A percentile compares a stretch with the other conserved stretches of the same genome.
Conservation (phyloP, 1,140 invertebrate species). For the Portunus trituberculatus region DNA sequence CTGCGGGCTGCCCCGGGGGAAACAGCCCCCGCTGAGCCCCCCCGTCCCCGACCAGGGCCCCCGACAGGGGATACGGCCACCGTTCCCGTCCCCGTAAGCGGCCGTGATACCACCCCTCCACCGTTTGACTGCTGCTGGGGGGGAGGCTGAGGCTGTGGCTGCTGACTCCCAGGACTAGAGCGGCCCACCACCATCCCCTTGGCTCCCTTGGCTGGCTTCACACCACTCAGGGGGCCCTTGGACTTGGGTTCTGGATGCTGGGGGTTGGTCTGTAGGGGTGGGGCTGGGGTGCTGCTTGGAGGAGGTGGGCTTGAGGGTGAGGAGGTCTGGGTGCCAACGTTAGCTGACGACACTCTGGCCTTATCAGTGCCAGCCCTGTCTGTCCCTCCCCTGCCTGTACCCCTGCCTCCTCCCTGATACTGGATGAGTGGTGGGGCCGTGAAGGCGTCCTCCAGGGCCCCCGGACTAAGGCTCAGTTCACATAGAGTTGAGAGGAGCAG, state of each 20-base stretch:
- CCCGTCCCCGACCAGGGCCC: conserved; percentile 67
- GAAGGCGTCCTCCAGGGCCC: conserved; percentile 52
- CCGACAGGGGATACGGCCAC: conserved; percentile 71
- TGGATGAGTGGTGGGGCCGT: neutral
- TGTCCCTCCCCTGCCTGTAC: neutral
- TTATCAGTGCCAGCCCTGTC: conserved; percentile 51
- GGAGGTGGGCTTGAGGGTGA: conserved; percentile 39
- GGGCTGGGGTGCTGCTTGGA: conserved; percentile 44
- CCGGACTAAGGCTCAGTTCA: conserved; percentile 59
- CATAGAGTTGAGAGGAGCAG: conserved; percentile 65
- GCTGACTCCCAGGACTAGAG: conserved; percentile 72
- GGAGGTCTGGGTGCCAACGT: conserved; percentile 65
- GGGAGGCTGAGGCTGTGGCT: conserved; percentile 61
- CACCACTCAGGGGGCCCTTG: conserved; percentile 65
- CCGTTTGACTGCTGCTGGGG: conserved; percentile 74
- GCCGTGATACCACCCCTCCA: conserved; percentile 74
- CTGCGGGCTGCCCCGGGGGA: conserved; percentile 79
- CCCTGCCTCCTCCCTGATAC: neutral
- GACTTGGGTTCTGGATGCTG: conserved; percentile 59
- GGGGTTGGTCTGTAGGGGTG: conserved; percentile 42
- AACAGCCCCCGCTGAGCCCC: conserved; percentile 66
- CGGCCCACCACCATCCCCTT: conserved; percentile 70
- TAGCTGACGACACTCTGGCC: conserved; percentile 54
- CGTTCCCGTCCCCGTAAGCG: conserved; percentile 70
- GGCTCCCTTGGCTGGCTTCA: conserved; percentile 73